A percentile compares a stretch with the other conserved stretches of the same genome.
Evolutionary conservation across 1,140 invertebrate genomes (phyloP).

Genomic region (Solenopsis fugax): DNA sequence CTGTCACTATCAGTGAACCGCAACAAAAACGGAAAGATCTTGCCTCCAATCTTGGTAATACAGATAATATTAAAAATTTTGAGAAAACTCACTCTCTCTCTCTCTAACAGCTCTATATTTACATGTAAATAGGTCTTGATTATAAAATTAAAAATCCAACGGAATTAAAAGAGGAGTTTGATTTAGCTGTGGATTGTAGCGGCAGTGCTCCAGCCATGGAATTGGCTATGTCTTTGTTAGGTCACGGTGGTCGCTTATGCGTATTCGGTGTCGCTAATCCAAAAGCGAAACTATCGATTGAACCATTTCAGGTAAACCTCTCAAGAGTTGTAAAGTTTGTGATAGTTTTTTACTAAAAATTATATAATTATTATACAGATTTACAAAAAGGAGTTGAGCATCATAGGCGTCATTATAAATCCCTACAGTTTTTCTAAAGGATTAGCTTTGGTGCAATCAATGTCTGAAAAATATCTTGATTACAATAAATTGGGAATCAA

Average conservation of each 20-base stretch:
- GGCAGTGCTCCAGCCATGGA: slow-evolving; percentile 88
- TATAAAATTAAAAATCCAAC: slow-evolving; percentile 87
- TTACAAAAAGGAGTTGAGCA: slow-evolving; percentile 89
- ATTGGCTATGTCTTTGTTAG: slow-evolving; percentile 84
- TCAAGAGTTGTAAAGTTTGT: neutral
- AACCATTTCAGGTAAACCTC: slow-evolving; percentile 79
- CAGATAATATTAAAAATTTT: neutral
- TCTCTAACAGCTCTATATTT: slow-evolving; percentile 56
- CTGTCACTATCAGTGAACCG: slow-evolving; percentile 89
- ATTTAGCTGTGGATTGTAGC: slow-evolving; percentile 90
- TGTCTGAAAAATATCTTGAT: slow-evolving; percentile 89
- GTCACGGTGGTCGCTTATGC: slow-evolving; percentile 86
- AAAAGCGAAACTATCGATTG: slow-evolving; percentile 83
- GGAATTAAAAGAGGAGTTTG: slow-evolving; percentile 87
- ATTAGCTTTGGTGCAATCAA: slow-evolving; percentile 88
- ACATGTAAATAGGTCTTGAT: slow-evolving; percentile 86
- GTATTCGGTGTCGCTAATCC: slow-evolving; percentile 88
- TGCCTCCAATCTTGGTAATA: slow-evolving; percentile 88
- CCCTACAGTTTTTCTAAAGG: slow-evolving; percentile 90
- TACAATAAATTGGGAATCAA: slow-evolving; percentile 90
- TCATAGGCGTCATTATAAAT: slow-evolving; percentile 90
- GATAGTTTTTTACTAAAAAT: slow-evolving; percentile 28
- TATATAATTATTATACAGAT: slow-evolving; percentile 84
- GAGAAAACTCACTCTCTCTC: neutral
- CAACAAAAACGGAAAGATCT: slow-evolving; percentile 87